A percentile compares a stretch with the other conserved stretches of the same genome.
These are phyloP conservation scores for Desoria tigrina DNA, from an alignment of 2,888 invertebrate genomes.

Conservation along the genomic window DNA sequence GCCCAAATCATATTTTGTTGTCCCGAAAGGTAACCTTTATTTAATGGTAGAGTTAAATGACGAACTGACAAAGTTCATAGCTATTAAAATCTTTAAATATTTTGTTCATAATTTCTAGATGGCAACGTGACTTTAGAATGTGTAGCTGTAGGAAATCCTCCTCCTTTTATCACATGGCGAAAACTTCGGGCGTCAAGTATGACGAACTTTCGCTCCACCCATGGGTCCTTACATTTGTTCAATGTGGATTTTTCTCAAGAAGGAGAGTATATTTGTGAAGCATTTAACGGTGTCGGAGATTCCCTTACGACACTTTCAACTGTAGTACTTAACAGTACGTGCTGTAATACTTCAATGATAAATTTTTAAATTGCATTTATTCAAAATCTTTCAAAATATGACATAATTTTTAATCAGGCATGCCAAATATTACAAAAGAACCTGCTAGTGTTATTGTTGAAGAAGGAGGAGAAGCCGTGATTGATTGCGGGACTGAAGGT, in stretches of 20 bases:
- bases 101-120: slow-evolving; percentile 57
- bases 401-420: slow-evolving; percentile 57
- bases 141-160: slow-evolving; percentile 69
- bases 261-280: slow-evolving; percentile 77
- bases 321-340: slow-evolving; percentile 57
- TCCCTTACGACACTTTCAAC: slow-evolving; percentile 60
- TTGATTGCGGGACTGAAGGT: slow-evolving; percentile 66
- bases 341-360: no score
- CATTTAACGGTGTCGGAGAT: slow-evolving; percentile 65
- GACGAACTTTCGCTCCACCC: slow-evolving; percentile 50
- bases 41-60: no score
- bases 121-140: slow-evolving; percentile 71
- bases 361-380: no score
- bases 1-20: slow-evolving; percentile 54
- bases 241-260: slow-evolving; percentile 66
- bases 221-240: slow-evolving; percentile 63
- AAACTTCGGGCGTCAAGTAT: slow-evolving; percentile 56
- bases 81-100: slow-evolving; percentile 1
- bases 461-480: slow-evolving; percentile 60
- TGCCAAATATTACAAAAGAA: slow-evolving; percentile 57
- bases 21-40: slow-evolving; percentile 55
- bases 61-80: not conserved
- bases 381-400: no score
- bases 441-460: slow-evolving; percentile 59
- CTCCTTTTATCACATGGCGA: slow-evolving; percentile 68